Evolutionary conservation across 37 sponge, comb jelly and placozoan species (phyloP).

Genomic region (Cliona cf. orientalis): DNA sequence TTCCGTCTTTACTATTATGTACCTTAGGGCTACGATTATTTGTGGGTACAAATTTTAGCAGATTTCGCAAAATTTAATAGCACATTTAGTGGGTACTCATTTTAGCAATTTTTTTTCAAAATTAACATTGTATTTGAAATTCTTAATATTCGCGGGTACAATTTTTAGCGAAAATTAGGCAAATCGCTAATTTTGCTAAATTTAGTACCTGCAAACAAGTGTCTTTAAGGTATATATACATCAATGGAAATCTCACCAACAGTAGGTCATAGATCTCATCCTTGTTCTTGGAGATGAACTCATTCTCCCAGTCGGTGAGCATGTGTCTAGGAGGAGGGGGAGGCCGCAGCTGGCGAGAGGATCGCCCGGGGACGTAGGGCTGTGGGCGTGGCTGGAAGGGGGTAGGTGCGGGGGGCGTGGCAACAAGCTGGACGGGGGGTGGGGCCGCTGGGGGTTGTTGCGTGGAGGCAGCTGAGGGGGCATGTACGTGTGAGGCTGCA

Average conservation of each 20-base stretch:
- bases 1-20: too few species aligned
- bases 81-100: too few species aligned
- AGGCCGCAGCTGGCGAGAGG: not conserved
- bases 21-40: too few species aligned
- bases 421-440: too few species aligned
- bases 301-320: conserved; percentile 59
- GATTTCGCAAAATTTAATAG: too few species aligned
- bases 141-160: too few species aligned
- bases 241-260: too few species aligned
- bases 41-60: too few species aligned
- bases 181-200: too few species aligned
- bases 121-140: too few species aligned
- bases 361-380: conserved; percentile 54
- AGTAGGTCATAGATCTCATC: conserved; percentile 61
- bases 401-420: conserved; percentile 11
- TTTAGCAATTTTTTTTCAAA: too few species aligned
- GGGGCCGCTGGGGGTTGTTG: conserved; percentile 4
- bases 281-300: conserved; percentile 54
- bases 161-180: too few species aligned
- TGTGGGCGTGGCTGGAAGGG: conserved; percentile 52
- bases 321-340: conserved; percentile 38
- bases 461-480: conserved; percentile 7
- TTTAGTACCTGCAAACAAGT: not conserved
- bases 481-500: not conserved
- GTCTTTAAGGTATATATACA: not conserved